Percentiles rank a stretch among this genome's conserved stretches.
phyloP scores from a whole-genome alignment of 1,140 invertebrate species.

The Diorhabda sublineata region DNA sequence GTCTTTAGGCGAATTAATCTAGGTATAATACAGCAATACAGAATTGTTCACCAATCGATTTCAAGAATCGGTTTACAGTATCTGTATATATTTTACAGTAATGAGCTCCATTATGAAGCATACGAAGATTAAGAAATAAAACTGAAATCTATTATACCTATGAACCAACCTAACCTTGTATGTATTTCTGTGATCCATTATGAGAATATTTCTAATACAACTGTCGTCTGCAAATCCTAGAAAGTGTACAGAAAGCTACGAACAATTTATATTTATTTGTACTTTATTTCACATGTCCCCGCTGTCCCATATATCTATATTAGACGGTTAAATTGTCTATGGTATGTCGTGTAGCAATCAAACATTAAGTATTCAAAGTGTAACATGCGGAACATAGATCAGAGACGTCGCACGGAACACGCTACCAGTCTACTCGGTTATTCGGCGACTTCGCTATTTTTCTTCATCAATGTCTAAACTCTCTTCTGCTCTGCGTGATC shows the following conservation, averaged over 20 bases:
- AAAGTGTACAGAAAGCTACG: background rate
- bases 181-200: too few relatives aligned
- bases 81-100: too few relatives aligned
- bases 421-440: conserved; percentile 26
- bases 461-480: conserved; percentile 41
- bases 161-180: too few relatives aligned
- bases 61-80: too few relatives aligned
- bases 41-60: too few relatives aligned
- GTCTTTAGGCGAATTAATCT: too few relatives aligned
- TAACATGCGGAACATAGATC: conserved; percentile 36
- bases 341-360: conserved; percentile 40
- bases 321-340: conserved; percentile 39
- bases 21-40: too few relatives aligned
- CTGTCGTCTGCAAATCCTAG: conserved; percentile 1
- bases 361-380: conserved; percentile 41
- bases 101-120: too few relatives aligned
- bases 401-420: conserved; percentile 22
- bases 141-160: too few relatives aligned
- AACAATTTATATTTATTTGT: conserved; percentile 31
- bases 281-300: conserved; percentile 18
- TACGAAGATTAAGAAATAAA: too few relatives aligned
- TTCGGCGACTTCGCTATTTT: conserved; percentile 36
- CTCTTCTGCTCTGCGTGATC: conserved; percentile 36
- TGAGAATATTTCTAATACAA: background rate
- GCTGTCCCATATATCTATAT: conserved; percentile 33